These are phyloP conservation scores for Frieseomelitta varia DNA, from an alignment of 1,140 invertebrate species.

Conservation along the genomic window DNA sequence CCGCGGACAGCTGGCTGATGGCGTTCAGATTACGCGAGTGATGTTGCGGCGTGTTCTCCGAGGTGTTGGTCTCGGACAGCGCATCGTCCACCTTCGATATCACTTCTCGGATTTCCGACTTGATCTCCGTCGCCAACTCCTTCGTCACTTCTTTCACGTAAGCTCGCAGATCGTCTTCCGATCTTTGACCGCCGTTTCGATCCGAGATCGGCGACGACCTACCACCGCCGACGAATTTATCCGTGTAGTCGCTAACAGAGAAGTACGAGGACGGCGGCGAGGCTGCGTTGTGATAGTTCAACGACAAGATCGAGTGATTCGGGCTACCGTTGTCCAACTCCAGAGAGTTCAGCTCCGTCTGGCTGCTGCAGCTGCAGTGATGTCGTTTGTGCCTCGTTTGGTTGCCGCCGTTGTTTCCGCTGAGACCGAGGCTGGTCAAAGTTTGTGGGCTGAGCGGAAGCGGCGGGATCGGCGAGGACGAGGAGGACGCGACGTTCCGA, in stretches of 20 bases:
- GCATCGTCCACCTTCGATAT: constrained; percentile 90
- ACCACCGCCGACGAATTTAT: constrained; percentile 74
- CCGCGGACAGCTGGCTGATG: constrained; percentile 29
- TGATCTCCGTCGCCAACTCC: constrained; percentile 90
- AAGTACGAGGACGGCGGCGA: constrained; percentile 63
- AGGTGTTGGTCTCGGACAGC: constrained; percentile 84
- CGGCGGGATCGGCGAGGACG: constrained; percentile 78
- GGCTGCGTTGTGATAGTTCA: constrained; percentile 64
- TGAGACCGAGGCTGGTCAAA: constrained; percentile 84
- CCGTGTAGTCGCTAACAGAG: constrained; percentile 57
- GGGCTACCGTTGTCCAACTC: constrained; percentile 73
- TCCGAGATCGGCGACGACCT: constrained; percentile 84
- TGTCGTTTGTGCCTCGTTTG: constrained; percentile 72
- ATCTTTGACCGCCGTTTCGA: constrained; percentile 83
- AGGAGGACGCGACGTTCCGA: constrained; percentile 61
- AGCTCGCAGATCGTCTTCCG: constrained; percentile 86
- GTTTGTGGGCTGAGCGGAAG: constrained; percentile 85
- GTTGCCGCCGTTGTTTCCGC: constrained; percentile 66
- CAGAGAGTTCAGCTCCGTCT: constrained; percentile 85
- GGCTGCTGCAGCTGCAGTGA: constrained; percentile 88
- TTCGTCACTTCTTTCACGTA: constrained; percentile 90
- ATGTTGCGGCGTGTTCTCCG: constrained; percentile 76
- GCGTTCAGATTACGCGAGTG: constrained; percentile 53
- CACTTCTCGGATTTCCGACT: constrained; percentile 90
- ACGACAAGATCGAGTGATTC: constrained; percentile 71